A percentile compares a stretch with the other conserved stretches of the same genome.
Evolutionary conservation across 2,113 vertebrate genomes (phyloP).

Genomic region (Epinephelus fuscoguttatus): DNA sequence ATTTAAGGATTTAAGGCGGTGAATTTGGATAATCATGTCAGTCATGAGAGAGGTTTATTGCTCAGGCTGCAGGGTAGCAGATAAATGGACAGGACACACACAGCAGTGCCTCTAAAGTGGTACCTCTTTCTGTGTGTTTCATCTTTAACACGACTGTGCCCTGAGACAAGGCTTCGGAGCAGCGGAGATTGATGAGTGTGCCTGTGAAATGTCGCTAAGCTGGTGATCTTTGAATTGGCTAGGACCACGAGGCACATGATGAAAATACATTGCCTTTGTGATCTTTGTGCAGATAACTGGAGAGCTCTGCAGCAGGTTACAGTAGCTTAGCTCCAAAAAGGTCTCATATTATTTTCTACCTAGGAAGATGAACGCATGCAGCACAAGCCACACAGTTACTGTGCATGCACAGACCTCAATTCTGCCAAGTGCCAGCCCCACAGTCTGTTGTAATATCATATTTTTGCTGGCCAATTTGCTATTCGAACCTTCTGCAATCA

Average conservation of each 20-base stretch:
- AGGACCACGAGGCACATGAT: slow-evolving; percentile 56
- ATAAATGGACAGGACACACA: slow-evolving; percentile 50
- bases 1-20: slow-evolving; percentile 59
- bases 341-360: slow-evolving; percentile 29
- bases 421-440: not conserved
- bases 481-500: not conserved
- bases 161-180: slow-evolving; percentile 38
- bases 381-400: slow-evolving; percentile 8
- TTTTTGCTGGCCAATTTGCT: not conserved
- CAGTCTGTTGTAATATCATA: not conserved
- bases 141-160: slow-evolving; percentile 40
- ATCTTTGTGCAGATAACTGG: slow-evolving; percentile 65
- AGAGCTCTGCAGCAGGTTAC: slow-evolving; percentile 59
- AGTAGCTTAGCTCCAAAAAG: slow-evolving; percentile 53
- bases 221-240: slow-evolving; percentile 67
- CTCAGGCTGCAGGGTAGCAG: slow-evolving; percentile 46
- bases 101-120: slow-evolving; percentile 17
- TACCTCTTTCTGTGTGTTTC: slow-evolving; percentile 33
- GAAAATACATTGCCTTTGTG: slow-evolving; percentile 69
- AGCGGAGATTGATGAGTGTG: slow-evolving; percentile 63
- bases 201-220: slow-evolving; percentile 58
- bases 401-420: not conserved
- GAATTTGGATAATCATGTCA: slow-evolving; percentile 58
- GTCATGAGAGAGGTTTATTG: slow-evolving; percentile 31
- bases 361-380: slow-evolving; percentile 2